phyloP scores from a whole-genome alignment of 2,113 vertebrate species.

The Brachyhypopomus gauderio region DNA sequence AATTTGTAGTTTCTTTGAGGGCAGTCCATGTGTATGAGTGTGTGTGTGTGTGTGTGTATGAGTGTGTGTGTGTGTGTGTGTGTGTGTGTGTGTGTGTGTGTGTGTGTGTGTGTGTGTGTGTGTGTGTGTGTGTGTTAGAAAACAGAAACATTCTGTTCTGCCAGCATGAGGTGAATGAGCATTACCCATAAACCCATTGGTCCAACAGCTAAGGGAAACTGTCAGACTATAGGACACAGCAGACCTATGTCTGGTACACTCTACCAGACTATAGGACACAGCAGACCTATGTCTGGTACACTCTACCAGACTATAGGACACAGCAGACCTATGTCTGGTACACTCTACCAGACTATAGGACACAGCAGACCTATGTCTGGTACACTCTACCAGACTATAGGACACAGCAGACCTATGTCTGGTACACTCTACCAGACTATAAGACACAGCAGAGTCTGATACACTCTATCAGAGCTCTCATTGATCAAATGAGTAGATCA shows the following conservation, averaged over 20 bases:
- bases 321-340: neutral
- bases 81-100: no score
- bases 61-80: neutral
- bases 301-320: conserved; percentile 14
- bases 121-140: neutral
- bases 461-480: conserved; percentile 6
- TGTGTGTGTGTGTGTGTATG: neutral
- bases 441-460: neutral
- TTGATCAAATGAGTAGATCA: conserved; percentile 19
- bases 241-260: neutral
- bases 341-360: conserved; percentile 19
- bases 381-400: no score
- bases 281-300: neutral
- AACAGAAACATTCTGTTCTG: neutral
- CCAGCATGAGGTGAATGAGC: neutral
- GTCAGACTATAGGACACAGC: neutral
- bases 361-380: neutral
- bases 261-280: no score
- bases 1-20: neutral
- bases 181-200: conserved; percentile 9
- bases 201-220: conserved; percentile 13
- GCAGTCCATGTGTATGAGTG: neutral
- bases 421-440: conserved; percentile 14
- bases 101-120: neutral
- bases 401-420: no score